Percentiles rank a stretch among this genome's conserved stretches.
Evolutionary conservation across 2,113 vertebrate species (phyloP).

Genomic region (Lanius collurio): DNA sequence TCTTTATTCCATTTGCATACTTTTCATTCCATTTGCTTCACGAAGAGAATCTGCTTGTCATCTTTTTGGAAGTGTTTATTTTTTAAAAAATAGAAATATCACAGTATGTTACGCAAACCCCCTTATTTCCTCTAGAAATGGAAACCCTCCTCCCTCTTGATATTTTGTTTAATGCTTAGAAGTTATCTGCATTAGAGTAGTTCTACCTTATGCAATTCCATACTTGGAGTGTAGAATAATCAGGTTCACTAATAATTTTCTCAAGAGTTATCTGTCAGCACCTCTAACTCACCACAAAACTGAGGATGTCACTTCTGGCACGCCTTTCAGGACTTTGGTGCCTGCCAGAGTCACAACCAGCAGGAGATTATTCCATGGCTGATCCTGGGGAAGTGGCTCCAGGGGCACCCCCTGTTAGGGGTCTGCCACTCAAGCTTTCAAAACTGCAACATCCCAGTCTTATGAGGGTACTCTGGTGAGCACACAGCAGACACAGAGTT

Average conservation of each 20-base stretch:
- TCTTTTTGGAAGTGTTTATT: background rate
- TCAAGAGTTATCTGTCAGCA: conserved; percentile 3
- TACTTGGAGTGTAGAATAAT: background rate
- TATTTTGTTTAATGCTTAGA: background rate
- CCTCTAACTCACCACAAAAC: background rate
- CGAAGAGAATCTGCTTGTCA: background rate
- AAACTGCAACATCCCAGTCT: background rate
- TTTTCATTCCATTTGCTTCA: background rate
- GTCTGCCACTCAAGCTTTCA: background rate
- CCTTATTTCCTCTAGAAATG: background rate
- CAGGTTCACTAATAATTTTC: background rate
- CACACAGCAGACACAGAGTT: background rate
- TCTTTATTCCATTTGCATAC: background rate
- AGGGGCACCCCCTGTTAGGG: background rate
- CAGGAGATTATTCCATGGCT: background rate
- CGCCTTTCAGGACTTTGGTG: background rate
- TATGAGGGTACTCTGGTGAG: background rate
- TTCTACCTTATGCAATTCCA: background rate
- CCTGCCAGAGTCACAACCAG: background rate
- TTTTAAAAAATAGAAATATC: background rate
- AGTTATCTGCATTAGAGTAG: background rate
- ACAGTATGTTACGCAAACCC: background rate
- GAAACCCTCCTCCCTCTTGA: background rate
- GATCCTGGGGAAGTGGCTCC: background rate
- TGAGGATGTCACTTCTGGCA: background rate